phyloP scores from a whole-genome alignment of 37 sponge, comb jelly and placozoan genomes.

The Ianthella basta region DNA sequence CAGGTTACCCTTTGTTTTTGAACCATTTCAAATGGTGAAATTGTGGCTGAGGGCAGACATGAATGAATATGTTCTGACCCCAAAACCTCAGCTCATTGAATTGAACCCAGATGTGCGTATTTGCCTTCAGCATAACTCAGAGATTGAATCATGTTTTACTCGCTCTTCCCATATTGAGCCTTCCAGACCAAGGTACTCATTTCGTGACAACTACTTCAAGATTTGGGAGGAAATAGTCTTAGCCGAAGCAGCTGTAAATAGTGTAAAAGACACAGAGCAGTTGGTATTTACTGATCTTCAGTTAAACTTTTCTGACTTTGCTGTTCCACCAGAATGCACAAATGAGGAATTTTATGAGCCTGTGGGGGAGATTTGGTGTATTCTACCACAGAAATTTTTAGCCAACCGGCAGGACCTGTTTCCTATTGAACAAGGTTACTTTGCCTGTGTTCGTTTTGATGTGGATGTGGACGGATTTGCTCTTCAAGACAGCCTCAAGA shows the following conservation, averaged over 20 bases:
- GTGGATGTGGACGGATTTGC: background rate
- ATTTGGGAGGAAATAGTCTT: constrained; percentile 26
- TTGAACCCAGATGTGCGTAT: constrained; percentile 1
- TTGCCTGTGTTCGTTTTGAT: constrained; percentile 22
- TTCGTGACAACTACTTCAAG: background rate
- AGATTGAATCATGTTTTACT: constrained; percentile 13
- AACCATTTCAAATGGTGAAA: background rate
- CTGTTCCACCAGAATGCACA: background rate
- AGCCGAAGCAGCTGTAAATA: constrained; percentile 12
- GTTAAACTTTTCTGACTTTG: constrained; percentile 6
- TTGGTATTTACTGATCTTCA: background rate
- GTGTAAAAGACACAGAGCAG: background rate
- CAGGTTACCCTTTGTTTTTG: background rate
- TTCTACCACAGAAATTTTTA: constrained; percentile 9
- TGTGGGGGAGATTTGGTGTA: background rate
- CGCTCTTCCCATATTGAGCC: no score
- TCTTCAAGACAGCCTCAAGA: no score
- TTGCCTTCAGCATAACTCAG: background rate
- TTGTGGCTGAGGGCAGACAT: background rate
- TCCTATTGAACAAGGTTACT: background rate
- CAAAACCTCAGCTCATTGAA: constrained; percentile 20
- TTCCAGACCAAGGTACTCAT: background rate
- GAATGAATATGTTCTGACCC: background rate
- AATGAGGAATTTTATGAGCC: constrained; percentile 26
- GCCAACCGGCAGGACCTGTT: background rate